These are phyloP conservation scores for Macropodus opercularis DNA, from an alignment of 2,797 vertebrate species.

Conservation along the genomic window DNA sequence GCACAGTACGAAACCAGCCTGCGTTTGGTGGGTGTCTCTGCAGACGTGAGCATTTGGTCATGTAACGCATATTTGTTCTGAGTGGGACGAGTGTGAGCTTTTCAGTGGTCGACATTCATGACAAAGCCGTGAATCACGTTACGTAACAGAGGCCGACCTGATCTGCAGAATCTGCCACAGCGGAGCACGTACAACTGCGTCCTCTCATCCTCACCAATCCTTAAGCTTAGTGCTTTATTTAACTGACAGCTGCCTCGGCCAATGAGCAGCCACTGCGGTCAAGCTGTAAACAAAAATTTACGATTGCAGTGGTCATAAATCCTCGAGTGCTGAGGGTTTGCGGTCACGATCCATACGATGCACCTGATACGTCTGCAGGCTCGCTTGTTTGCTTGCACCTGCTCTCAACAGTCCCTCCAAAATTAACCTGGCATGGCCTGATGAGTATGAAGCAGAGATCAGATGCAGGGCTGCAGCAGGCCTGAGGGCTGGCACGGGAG, in stretches of 20 bases:
- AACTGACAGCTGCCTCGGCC: conserved; percentile 27
- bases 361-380: neutral
- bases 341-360: conserved; percentile 6
- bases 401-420: conserved; percentile 48
- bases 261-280: neutral
- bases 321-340: neutral
- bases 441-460: conserved; percentile 42
- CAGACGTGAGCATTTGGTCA: neutral
- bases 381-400: conserved; percentile 45
- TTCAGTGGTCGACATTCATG: neutral
- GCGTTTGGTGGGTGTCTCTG: conserved; percentile 2
- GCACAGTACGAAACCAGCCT: neutral
- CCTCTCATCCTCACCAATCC: conserved; percentile 5
- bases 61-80: neutral
- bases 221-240: neutral
- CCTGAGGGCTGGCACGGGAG: conserved; percentile 17
- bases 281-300: conserved; percentile 3
- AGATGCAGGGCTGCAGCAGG: conserved; percentile 16
- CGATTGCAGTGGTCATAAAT: conserved; percentile 16
- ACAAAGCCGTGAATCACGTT: conserved; percentile 21
- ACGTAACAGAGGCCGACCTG: conserved; percentile 20
- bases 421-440: conserved; percentile 46
- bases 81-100: neutral
- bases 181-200: neutral
- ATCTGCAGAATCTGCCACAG: conserved; percentile 16